These are phyloP conservation scores for Buathra laborator DNA, from an alignment of 2,888 invertebrate genomes.

Conservation along the genomic window DNA sequence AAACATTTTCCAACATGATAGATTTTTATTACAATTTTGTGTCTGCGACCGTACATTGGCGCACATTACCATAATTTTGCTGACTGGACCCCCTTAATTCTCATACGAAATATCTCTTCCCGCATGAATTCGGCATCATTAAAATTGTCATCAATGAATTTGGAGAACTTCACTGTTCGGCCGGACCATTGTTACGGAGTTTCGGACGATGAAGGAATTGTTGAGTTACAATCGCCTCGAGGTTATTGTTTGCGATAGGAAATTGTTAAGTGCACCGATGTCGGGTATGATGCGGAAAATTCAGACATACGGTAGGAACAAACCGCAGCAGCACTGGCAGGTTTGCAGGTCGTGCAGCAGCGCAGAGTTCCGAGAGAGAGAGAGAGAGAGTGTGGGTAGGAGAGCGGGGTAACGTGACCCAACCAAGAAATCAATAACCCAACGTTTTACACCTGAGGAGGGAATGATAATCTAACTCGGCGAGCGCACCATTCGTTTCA, in stretches of 20 bases:
- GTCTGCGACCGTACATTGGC: too few species aligned
- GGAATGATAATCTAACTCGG: constrained; percentile 68
- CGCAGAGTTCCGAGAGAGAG: constrained; percentile 39
- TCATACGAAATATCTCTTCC: background rate
- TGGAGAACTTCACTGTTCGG: background rate
- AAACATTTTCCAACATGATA: too few species aligned
- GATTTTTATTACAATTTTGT: too few species aligned
- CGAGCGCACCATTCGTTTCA: constrained; percentile 61
- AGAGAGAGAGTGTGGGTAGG: constrained; percentile 34
- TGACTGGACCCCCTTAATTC: background rate
- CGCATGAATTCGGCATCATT: background rate
- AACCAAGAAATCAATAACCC: constrained; percentile 77
- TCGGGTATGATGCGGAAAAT: constrained; percentile 40
- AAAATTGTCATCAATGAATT: constrained; percentile 32
- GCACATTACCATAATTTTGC: too few species aligned
- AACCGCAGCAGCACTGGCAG: constrained; percentile 37
- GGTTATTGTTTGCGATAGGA: background rate
- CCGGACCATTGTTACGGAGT: constrained; percentile 6
- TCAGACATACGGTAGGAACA: constrained; percentile 16
- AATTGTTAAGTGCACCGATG: constrained; percentile 9
- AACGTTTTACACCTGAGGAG: constrained; percentile 74
- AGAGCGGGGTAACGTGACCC: constrained; percentile 73
- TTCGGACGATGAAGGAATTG: background rate
- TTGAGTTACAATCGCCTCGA: constrained; percentile 23
- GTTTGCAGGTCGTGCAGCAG: constrained; percentile 68